Evolutionary conservation across 2,113 vertebrate species (phyloP).

Genomic region (Oncorhynchus clarkii): DNA sequence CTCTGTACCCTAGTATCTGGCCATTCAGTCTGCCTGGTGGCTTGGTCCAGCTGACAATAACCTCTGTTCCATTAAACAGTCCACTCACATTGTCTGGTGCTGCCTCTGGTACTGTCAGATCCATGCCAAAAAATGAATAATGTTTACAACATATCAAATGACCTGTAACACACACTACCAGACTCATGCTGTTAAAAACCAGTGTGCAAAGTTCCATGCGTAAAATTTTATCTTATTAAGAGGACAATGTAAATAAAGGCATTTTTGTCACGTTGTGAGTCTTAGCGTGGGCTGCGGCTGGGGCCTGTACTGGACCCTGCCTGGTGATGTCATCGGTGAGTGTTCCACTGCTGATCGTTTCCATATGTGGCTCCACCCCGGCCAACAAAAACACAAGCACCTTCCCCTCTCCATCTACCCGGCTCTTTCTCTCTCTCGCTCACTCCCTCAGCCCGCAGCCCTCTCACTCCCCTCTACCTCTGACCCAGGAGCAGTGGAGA

Average conservation of each 20-base stretch:
- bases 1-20: conserved; percentile 76
- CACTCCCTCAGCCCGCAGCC: neutral
- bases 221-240: neutral
- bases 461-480: neutral
- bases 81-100: conserved; percentile 79
- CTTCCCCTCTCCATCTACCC: neutral
- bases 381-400: conserved; percentile 56
- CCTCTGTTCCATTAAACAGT: conserved; percentile 74
- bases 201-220: neutral
- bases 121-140: neutral
- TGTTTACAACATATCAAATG: neutral
- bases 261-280: neutral
- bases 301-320: conserved; percentile 38
- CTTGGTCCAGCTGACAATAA: conserved; percentile 75
- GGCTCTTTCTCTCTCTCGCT: conserved; percentile 3
- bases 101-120: conserved; percentile 75
- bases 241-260: neutral
- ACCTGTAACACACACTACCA: neutral
- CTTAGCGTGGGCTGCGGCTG: conserved; percentile 29
- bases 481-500: neutral
- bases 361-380: conserved; percentile 68
- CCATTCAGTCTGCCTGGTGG: conserved; percentile 77
- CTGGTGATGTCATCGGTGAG: conserved; percentile 73
- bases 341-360: conserved; percentile 68
- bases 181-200: neutral